These are phyloP conservation scores for Spea multiplicata DNA, from an alignment of 2,113 vertebrate genomes.

Conservation along the genomic window DNA sequence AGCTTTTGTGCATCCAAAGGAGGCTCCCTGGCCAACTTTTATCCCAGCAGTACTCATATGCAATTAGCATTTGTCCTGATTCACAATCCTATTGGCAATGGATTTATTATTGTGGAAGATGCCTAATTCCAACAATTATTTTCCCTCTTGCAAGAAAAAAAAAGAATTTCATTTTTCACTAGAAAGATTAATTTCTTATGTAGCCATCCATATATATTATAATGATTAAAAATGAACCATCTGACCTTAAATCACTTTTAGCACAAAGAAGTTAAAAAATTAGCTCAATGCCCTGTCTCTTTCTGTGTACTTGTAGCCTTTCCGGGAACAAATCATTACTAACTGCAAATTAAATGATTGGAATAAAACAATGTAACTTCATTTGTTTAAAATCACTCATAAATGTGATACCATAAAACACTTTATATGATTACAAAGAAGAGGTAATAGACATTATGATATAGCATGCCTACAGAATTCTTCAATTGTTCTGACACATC, in stretches of 20 bases:
- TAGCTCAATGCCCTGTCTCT: conserved; percentile 38
- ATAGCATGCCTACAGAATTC: conserved; percentile 22
- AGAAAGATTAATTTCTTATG: conserved; percentile 34
- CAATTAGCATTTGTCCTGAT: no score
- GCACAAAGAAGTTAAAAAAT: conserved; percentile 35
- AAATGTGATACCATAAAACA: conserved; percentile 40
- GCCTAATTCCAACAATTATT: conserved; percentile 5
- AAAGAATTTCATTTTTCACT: conserved; percentile 24
- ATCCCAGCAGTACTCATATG: no score
- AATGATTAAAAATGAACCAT: conserved; percentile 45
- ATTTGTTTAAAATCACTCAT: conserved; percentile 38
- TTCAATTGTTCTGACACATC: conserved; percentile 26
- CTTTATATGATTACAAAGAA: conserved; percentile 33
- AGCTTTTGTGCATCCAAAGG: no score
- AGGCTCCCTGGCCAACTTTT: no score
- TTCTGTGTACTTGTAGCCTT: conserved; percentile 44
- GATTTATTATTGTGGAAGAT: conserved; percentile 11
- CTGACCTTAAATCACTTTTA: conserved; percentile 39
- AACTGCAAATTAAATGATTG: conserved; percentile 45
- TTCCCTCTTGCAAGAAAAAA: conserved; percentile 22
- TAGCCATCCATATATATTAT: conserved; percentile 31
- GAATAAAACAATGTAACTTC: conserved; percentile 42
- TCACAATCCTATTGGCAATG: neutral
- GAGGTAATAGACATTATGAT: conserved; percentile 23
- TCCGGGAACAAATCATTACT: conserved; percentile 44